These are phyloP conservation scores for Napeogenes sylphis DNA, from an alignment of 2,888 invertebrate genomes.

Conservation along the genomic window DNA sequence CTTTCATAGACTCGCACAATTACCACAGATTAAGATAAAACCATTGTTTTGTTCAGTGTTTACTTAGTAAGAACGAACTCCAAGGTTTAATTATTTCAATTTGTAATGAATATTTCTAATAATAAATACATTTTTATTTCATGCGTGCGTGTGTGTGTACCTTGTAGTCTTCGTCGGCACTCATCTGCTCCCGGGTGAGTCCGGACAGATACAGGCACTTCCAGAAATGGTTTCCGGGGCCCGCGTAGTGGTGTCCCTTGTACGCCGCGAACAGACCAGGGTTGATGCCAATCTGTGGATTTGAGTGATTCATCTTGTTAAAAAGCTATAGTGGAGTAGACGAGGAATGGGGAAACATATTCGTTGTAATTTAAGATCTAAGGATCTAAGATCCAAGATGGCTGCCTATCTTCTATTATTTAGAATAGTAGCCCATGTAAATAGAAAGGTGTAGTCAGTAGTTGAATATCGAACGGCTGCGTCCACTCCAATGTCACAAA, in stretches of 20 bases:
- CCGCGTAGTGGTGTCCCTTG: constrained; percentile 99
- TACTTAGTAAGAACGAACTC: neutral
- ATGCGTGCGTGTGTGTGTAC: constrained; percentile 34
- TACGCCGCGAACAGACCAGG: constrained; percentile 98
- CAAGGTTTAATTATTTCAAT: neutral
- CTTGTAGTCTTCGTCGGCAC: constrained; percentile 96
- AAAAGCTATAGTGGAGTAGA: no score
- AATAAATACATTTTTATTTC: neutral
- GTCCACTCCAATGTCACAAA: neutral
- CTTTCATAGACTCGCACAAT: constrained; percentile 6
- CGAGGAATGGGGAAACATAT: no score
- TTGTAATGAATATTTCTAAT: neutral
- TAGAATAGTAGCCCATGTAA: no score
- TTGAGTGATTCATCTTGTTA: neutral
- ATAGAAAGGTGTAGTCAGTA: no score
- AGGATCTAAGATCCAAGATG: no score
- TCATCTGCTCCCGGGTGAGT: constrained; percentile 95
- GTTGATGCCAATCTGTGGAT: constrained; percentile 94
- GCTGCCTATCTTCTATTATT: no score
- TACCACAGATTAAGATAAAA: constrained; percentile 7
- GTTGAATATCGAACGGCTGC: no score
- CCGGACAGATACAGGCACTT: constrained; percentile 97
- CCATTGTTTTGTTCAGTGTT: neutral
- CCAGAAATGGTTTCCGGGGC: constrained; percentile 99
- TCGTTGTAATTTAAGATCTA: no score